A percentile compares a stretch with the other conserved stretches of the same genome.
Evolutionary conservation across 2,888 invertebrate genomes (phyloP).

Genomic region (Agrilus biguttatus): DNA sequence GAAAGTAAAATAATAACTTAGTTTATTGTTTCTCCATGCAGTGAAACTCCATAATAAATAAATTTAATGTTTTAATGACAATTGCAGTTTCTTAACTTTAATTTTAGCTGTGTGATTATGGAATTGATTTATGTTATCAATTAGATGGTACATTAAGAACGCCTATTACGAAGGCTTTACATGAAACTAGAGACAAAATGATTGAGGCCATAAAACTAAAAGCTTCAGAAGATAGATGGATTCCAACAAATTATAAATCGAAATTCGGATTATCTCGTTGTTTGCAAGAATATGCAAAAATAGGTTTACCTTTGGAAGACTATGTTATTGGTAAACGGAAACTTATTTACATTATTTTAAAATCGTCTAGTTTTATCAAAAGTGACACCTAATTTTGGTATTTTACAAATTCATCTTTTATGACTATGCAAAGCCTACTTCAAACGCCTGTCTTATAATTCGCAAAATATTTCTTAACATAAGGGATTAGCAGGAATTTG

Average conservation of each 20-base stretch:
- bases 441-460: too few relatives aligned
- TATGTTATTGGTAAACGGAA: conserved; percentile 39
- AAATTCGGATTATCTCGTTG: conserved; percentile 54
- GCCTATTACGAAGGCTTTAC: conserved; percentile 60
- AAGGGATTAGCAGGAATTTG: too few relatives aligned
- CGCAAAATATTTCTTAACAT: too few relatives aligned
- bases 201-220: conserved; percentile 67
- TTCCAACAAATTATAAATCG: conserved; percentile 64
- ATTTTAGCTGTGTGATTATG: conserved; percentile 43
- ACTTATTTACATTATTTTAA: not conserved
- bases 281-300: conserved; percentile 51
- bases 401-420: too few relatives aligned
- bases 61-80: too few relatives aligned
- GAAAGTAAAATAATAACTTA: too few relatives aligned
- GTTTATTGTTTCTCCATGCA: too few relatives aligned
- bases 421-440: too few relatives aligned
- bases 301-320: conserved; percentile 52
- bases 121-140: conserved; percentile 84
- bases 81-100: conserved; percentile 6
- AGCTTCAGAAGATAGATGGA: conserved; percentile 73
- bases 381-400: too few relatives aligned
- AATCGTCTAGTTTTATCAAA: too few relatives aligned
- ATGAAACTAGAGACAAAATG: conserved; percentile 67
- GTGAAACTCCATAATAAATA: too few relatives aligned
- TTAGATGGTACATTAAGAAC: conserved; percentile 72